A percentile compares a stretch with the other conserved stretches of the same genome.
These are phyloP conservation scores for Eretmochelys imbricata DNA, from an alignment of 2,113 vertebrate species.

Conservation along the genomic window DNA sequence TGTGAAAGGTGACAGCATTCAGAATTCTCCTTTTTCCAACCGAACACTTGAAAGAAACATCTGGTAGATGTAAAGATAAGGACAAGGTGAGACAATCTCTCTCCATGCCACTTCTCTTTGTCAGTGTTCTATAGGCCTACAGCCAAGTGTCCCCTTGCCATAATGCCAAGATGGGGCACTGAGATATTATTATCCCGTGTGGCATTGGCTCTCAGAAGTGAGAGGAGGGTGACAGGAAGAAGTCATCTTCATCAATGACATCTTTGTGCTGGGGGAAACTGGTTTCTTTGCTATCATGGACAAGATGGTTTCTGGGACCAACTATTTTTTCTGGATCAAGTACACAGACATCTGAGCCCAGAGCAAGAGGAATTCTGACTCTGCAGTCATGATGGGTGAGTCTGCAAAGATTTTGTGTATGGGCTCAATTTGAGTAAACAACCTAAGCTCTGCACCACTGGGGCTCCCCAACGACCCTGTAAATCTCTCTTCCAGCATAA, in stretches of 20 bases:
- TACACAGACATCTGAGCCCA: not conserved
- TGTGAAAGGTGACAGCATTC: not conserved
- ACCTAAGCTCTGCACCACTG: not conserved
- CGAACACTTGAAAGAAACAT: not conserved
- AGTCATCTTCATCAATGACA: not conserved
- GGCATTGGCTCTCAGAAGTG: not conserved
- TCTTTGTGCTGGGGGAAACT: not conserved
- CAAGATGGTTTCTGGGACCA: not conserved
- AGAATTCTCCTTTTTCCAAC: not conserved
- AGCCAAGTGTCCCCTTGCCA: no score
- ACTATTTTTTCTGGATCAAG: not conserved
- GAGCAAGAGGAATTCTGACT: not conserved
- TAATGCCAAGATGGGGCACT: not conserved
- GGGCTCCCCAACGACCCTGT: not conserved
- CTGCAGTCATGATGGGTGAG: not conserved
- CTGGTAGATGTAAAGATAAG: not conserved
- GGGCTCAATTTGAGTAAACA: not conserved
- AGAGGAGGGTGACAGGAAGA: not conserved
- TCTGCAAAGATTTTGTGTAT: not conserved
- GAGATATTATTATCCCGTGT: not conserved
- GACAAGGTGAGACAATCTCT: not conserved
- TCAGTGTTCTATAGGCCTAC: not conserved
- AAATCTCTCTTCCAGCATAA: not conserved
- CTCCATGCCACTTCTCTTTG: not conserved
- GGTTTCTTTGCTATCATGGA: not conserved